phyloP scores from a whole-genome alignment of 2,113 vertebrate species.

The Pedionomus torquatus region DNA sequence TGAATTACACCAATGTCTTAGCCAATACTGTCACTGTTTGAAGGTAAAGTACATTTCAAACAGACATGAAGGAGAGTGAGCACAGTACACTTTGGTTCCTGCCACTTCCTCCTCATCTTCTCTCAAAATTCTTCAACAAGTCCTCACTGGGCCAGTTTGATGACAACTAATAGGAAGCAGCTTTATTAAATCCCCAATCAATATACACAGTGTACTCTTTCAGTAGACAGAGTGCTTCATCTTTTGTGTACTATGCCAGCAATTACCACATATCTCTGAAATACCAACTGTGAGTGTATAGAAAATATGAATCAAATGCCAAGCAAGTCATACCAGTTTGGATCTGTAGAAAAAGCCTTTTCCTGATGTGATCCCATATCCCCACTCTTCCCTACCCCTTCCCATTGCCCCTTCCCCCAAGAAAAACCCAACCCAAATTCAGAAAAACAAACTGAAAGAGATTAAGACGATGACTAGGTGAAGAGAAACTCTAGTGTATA shows the following conservation, averaged over 20 bases:
- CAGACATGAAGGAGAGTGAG: background rate
- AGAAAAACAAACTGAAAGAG: background rate
- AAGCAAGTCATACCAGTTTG: background rate
- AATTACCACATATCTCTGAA: background rate
- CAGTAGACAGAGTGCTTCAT: background rate
- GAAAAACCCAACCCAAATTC: background rate
- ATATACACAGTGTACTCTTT: background rate
- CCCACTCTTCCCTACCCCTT: too few relatives aligned
- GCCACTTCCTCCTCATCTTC: background rate
- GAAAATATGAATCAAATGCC: background rate
- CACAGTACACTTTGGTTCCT: background rate
- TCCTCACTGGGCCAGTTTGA: background rate
- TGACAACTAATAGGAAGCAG: background rate
- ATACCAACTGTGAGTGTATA: background rate
- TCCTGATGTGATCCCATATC: background rate
- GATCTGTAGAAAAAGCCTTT: background rate
- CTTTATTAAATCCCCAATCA: background rate
- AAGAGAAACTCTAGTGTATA: background rate
- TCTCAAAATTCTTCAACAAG: background rate
- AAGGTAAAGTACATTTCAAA: constrained; percentile 12
- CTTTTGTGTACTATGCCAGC: background rate
- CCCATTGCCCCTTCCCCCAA: fast-evolving
- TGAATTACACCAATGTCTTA: constrained; percentile 24
- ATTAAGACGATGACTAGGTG: background rate
- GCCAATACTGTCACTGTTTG: constrained; percentile 27